A percentile compares a stretch with the other conserved stretches of the same genome.
Conservation (phyloP, 1,140 invertebrate genomes). For the Agraylea sexmaculata region DNA sequence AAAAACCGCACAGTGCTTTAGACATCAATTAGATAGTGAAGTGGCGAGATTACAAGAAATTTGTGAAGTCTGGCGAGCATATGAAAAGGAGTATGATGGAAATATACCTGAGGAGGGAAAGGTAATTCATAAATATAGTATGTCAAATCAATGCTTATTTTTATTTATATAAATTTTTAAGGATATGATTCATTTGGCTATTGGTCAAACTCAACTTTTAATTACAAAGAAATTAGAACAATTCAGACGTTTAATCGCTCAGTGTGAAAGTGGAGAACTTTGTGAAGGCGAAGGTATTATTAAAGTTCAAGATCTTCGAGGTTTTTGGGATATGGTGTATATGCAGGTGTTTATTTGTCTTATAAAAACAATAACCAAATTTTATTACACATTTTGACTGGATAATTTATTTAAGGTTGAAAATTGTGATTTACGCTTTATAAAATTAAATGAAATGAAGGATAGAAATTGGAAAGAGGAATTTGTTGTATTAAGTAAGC, state of each 20-base stretch:
- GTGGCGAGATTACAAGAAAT: constrained; percentile 31
- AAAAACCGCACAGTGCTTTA: constrained; percentile 43
- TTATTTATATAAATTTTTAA: constrained; percentile 11
- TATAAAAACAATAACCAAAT: no score
- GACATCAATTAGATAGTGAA: constrained; percentile 37
- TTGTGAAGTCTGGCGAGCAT: constrained; percentile 37
- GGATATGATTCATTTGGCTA: constrained; percentile 51
- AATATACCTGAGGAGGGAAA: constrained; percentile 17
- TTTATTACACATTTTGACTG: no score
- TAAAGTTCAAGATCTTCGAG: constrained; percentile 55
- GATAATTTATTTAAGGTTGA: constrained; percentile 21
- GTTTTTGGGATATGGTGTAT: constrained; percentile 66
- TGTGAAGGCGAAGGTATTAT: constrained; percentile 38
- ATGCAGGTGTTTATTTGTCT: no score
- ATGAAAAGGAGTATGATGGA: constrained; percentile 24
- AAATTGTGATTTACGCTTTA: constrained; percentile 43
- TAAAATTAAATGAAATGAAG: constrained; percentile 36
- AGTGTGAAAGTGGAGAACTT: constrained; percentile 38
- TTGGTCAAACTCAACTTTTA: constrained; percentile 56
- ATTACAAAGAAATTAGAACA: constrained; percentile 56
- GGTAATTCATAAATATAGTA: constrained; percentile 6
- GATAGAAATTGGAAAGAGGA: constrained; percentile 40
- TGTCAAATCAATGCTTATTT: background rate
- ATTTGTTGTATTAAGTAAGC: constrained; percentile 1
- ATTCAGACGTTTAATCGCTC: constrained; percentile 48